Evolutionary conservation across 2,113 vertebrate genomes (phyloP).

Genomic region (Oreotragus oreotragus): DNA sequence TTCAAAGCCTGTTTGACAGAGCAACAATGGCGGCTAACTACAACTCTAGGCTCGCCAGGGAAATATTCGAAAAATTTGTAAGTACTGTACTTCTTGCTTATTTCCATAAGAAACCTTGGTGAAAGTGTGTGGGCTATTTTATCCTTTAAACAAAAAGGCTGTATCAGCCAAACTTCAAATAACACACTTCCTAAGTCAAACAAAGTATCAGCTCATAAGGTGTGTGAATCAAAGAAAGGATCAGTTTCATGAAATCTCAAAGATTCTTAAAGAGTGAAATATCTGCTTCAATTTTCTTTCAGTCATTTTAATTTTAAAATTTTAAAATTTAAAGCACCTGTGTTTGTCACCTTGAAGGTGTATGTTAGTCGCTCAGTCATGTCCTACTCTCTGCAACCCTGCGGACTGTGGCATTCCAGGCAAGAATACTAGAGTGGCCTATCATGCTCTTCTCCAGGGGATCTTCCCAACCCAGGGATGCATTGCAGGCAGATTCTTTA

Average conservation of each 20-base stretch:
- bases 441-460: background rate
- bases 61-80: conserved; percentile 81
- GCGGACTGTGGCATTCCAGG: background rate
- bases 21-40: background rate
- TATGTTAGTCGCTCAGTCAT: background rate
- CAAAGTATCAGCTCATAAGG: background rate
- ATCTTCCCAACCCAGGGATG: background rate
- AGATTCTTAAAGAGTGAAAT: background rate
- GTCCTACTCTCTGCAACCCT: background rate
- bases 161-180: background rate
- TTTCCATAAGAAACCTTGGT: background rate
- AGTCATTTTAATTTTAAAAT: background rate
- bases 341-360: background rate
- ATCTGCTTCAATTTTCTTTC: background rate
- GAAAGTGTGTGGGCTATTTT: background rate
- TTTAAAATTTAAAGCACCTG: background rate
- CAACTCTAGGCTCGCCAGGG: fast-evolving
- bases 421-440: background rate
- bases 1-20: background rate
- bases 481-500: no score
- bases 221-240: background rate
- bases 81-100: conserved; percentile 59
- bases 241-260: background rate
- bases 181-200: background rate
- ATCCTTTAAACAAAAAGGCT: background rate